Conservation (phyloP, 2,113 vertebrate species). For the Strix aluco region DNA sequence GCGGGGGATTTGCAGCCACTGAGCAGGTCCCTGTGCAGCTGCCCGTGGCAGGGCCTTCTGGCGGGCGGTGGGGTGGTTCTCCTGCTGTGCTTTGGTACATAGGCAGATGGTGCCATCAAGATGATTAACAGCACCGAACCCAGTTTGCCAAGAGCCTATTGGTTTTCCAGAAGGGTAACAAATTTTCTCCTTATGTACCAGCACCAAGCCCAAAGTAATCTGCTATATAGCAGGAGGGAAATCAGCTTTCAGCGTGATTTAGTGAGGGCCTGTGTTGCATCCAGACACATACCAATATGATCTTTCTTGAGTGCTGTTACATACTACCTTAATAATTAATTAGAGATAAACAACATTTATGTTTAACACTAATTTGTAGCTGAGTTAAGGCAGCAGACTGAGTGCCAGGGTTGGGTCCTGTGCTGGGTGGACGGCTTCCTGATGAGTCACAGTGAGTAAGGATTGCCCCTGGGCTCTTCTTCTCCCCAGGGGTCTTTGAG, state of each 20-base stretch:
- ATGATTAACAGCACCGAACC: background rate
- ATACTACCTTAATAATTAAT: constrained; percentile 35
- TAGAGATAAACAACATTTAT: constrained; percentile 7
- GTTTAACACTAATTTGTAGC: constrained; percentile 3
- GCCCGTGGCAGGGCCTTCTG: background rate
- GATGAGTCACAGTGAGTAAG: background rate
- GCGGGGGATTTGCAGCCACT: background rate
- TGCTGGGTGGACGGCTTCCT: background rate
- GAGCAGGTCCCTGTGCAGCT: background rate
- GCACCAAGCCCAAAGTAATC: background rate
- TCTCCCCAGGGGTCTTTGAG: background rate
- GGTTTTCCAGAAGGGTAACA: constrained; percentile 27
- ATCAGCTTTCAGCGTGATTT: background rate
- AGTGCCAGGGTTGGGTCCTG: background rate
- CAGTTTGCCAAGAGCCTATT: constrained; percentile 29
- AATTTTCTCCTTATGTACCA: constrained; percentile 31
- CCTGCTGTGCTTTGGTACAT: background rate
- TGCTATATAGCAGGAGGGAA: background rate
- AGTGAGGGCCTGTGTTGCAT: background rate
- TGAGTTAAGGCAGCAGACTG: background rate
- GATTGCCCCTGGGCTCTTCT: background rate
- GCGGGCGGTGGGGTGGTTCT: background rate
- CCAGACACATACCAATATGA: background rate
- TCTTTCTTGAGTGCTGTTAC: constrained; percentile 8
- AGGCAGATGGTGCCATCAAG: constrained; percentile 34